Conservation (phyloP, 2,797 vertebrate species). For the Ctenosaura bakeri region DNA sequence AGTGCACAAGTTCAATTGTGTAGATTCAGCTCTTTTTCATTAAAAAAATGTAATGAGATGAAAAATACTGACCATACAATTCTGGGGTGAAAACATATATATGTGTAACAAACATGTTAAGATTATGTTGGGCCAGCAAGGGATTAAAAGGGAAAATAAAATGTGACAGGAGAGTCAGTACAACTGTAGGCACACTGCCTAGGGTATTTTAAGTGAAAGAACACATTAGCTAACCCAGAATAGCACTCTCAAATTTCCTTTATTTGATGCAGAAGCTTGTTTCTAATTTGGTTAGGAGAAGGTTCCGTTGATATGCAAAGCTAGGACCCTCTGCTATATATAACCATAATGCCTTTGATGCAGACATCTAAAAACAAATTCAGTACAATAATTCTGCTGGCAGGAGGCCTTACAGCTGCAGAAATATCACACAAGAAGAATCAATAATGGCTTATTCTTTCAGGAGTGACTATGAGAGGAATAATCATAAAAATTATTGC, state of each 20-base stretch:
- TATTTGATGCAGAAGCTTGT: neutral
- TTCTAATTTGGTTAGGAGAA: conserved; percentile 14
- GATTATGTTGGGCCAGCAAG: neutral
- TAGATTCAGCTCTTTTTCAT: neutral
- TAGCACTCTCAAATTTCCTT: neutral
- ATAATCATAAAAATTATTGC: conserved; percentile 43
- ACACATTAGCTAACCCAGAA: neutral
- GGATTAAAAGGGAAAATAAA: neutral
- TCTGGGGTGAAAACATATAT: neutral
- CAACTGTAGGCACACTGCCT: neutral
- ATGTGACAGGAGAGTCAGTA: neutral
- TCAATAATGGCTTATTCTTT: conserved; percentile 36
- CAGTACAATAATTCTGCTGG: conserved; percentile 35
- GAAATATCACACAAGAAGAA: conserved; percentile 30
- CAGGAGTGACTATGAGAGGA: conserved; percentile 34
- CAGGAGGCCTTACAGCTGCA: conserved; percentile 8
- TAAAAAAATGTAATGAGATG: neutral
- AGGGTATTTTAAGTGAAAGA: neutral
- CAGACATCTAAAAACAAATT: conserved; percentile 11
- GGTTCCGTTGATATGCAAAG: conserved; percentile 19
- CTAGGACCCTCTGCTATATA: conserved; percentile 13
- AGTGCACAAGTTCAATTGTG: neutral
- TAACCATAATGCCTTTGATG: conserved; percentile 24
- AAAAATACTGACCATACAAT: neutral
- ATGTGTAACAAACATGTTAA: neutral